Evolutionary conservation across 2,888 invertebrate species (phyloP).

Genomic region (Catonia carolina): DNA sequence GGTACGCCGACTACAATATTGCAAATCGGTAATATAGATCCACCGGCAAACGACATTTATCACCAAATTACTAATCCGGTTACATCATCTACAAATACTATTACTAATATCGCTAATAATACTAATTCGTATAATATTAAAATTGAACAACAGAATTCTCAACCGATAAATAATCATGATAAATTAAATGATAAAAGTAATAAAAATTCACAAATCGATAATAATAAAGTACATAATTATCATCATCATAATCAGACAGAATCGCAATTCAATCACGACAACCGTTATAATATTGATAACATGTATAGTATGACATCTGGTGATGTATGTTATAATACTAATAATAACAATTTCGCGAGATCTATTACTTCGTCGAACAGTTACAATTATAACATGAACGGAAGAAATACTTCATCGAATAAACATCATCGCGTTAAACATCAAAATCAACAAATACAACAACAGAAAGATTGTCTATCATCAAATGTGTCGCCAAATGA

Average conservation of each 20-base stretch:
- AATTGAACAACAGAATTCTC: constrained; percentile 9
- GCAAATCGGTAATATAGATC: constrained; percentile 43
- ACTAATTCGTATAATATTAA: constrained; percentile 9
- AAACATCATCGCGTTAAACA: no score
- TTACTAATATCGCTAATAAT: constrained; percentile 5
- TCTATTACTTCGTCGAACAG: background rate
- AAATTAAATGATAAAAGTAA: no score
- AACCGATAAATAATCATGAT: no score
- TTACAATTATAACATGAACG: constrained; percentile 15
- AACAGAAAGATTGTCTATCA: background rate
- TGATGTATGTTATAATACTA: no score
- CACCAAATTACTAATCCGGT: constrained; percentile 15
- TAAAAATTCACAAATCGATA: no score
- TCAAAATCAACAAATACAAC: constrained; percentile 16
- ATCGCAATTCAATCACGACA: no score
- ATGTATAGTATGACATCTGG: no score
- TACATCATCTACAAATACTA: background rate
- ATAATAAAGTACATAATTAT: no score
- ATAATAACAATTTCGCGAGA: no score
- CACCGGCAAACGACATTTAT: constrained; percentile 29
- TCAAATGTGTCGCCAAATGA: no score
- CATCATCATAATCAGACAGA: no score
- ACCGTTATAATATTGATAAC: no score
- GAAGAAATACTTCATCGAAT: background rate
- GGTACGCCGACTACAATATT: constrained; percentile 42